Conservation (phyloP, 2,797 vertebrate genomes). For the Ctenochaetus hawaiiensis region DNA sequence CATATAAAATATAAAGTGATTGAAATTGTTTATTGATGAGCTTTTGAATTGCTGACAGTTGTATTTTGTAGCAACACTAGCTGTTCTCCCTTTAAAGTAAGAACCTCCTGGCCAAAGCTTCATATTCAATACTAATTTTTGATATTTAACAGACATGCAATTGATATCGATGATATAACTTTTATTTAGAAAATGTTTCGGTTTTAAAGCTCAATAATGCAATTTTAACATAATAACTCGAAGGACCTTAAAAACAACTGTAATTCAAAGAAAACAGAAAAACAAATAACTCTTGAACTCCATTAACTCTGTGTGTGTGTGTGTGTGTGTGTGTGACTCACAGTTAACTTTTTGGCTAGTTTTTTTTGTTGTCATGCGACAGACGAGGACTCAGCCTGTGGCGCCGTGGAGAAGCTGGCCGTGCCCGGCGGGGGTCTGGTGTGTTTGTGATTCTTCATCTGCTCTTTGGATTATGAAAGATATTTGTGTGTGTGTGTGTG, state of each 20-base stretch:
- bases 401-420: conserved; percentile 49
- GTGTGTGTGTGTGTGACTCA: neutral
- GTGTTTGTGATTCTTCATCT: conserved; percentile 63
- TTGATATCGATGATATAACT: too few species aligned
- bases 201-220: neutral
- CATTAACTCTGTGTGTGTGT: neutral
- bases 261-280: neutral
- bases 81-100: too few species aligned
- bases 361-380: conserved; percentile 44
- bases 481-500: conserved; percentile 20
- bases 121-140: too few species aligned
- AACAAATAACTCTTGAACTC: neutral
- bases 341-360: conserved; percentile 23
- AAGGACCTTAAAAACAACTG: neutral
- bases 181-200: too few species aligned
- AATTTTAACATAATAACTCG: too few species aligned
- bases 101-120: too few species aligned
- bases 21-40: too few species aligned
- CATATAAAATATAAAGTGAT: too few species aligned
- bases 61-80: too few species aligned
- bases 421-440: conserved; percentile 37
- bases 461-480: conserved; percentile 43
- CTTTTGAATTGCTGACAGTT: too few species aligned
- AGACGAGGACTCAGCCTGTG: conserved; percentile 60
- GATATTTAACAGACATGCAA: too few species aligned